These are phyloP conservation scores for Calameuta filiformis DNA, from an alignment of 2,888 invertebrate genomes.

Conservation along the genomic window DNA sequence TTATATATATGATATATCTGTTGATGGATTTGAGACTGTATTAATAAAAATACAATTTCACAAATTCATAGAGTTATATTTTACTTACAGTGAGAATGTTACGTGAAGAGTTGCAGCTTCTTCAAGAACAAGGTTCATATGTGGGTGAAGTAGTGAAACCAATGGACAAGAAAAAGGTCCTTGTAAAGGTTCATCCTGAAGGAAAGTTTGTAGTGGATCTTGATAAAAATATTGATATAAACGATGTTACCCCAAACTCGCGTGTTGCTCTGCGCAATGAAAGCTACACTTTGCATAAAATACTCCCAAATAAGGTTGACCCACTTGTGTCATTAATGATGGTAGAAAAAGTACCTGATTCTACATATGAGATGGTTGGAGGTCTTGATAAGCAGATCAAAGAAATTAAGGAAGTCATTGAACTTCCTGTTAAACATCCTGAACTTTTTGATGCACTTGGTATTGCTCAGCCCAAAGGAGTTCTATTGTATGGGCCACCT, in stretches of 20 bases:
- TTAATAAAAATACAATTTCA: background rate
- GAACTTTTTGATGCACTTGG: conserved; percentile 99
- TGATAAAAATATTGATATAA: conserved; percentile 98
- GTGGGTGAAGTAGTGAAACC: conserved; percentile 99
- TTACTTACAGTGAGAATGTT: conserved; percentile 87
- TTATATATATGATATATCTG: background rate
- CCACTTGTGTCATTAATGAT: conserved; percentile 99
- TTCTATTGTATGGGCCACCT: conserved; percentile 97
- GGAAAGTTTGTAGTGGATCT: conserved; percentile 99
- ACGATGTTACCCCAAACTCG: conserved; percentile 97
- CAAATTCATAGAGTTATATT: background rate
- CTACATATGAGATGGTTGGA: conserved; percentile 99
- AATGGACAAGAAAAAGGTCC: conserved; percentile 99
- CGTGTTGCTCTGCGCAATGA: conserved; percentile 98
- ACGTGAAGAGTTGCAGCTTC: conserved; percentile 94
- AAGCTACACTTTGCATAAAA: conserved; percentile 98
- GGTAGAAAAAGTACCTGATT: conserved; percentile 99
- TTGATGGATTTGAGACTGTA: background rate
- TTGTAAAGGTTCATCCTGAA: conserved; percentile 99
- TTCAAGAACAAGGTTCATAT: conserved; percentile 98
- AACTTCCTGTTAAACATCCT: conserved; percentile 98
- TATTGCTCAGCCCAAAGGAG: conserved; percentile 98
- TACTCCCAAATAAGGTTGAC: conserved; percentile 98
- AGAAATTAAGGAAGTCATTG: conserved; percentile 99
- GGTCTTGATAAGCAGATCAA: conserved; percentile 99